phyloP scores from a whole-genome alignment of 2,113 vertebrate genomes.

The Anseranas semipalmata region DNA sequence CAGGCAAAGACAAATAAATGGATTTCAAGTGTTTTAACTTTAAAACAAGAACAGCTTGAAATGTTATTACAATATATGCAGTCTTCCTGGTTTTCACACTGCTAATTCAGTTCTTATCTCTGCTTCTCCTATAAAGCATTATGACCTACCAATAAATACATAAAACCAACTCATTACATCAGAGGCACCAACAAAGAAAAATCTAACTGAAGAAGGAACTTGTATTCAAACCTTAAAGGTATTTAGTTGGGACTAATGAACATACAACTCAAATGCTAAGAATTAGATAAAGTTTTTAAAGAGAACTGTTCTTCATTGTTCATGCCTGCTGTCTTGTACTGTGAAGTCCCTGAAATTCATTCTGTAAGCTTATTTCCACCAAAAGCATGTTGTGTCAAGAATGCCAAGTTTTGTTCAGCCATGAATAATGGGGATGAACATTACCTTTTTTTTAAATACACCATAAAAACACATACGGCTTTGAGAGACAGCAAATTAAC shows the following conservation, averaged over 20 bases:
- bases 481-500: background rate
- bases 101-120: background rate
- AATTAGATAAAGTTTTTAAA: background rate
- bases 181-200: background rate
- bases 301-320: background rate
- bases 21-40: background rate
- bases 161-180: background rate
- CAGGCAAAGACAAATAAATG: background rate
- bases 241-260: background rate
- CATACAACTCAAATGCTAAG: background rate
- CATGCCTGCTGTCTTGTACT: background rate
- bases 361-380: background rate
- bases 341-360: background rate
- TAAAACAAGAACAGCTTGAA: background rate
- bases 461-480: background rate
- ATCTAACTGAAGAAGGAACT: background rate
- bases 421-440: background rate
- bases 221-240: background rate
- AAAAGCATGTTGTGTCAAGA: background rate
- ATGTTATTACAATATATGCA: background rate
- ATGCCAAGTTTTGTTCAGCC: background rate
- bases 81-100: background rate
- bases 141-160: background rate
- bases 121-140: background rate
- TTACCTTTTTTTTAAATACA: background rate